Percentiles rank a stretch among this genome's conserved stretches.
These are phyloP conservation scores for Hydropsyche betteni DNA, from an alignment of 2,888 invertebrate species.

Conservation along the genomic window DNA sequence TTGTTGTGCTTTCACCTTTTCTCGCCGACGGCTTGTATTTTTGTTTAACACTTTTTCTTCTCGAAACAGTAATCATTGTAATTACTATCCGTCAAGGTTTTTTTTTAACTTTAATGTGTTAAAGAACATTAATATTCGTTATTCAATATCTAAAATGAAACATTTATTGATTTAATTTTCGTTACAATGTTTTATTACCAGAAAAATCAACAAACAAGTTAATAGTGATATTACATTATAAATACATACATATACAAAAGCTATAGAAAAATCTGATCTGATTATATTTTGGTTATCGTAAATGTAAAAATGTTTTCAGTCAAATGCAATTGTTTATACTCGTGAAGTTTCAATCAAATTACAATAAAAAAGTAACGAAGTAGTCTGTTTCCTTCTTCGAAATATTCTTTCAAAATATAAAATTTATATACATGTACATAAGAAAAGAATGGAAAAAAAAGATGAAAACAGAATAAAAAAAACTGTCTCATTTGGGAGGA, in stretches of 20 bases:
- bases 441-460: neutral
- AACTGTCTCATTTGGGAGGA: slow-evolving; percentile 12
- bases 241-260: slow-evolving; percentile 8
- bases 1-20: too few relatives aligned
- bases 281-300: neutral
- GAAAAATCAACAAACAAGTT: slow-evolving; percentile 31
- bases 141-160: too few relatives aligned
- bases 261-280: slow-evolving; percentile 2
- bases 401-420: slow-evolving; percentile 6
- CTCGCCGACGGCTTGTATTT: too few relatives aligned
- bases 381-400: neutral
- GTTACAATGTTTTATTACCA: slow-evolving; percentile 7
- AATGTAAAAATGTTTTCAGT: slow-evolving; percentile 6
- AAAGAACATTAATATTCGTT: too few relatives aligned
- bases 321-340: slow-evolving; percentile 23
- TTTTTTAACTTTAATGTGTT: too few relatives aligned
- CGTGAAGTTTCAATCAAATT: slow-evolving; percentile 13
- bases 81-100: too few relatives aligned
- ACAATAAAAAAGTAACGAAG: slow-evolving; percentile 6
- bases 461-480: slow-evolving; percentile 1
- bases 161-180: too few relatives aligned
- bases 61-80: too few relatives aligned
- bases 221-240: slow-evolving; percentile 6
- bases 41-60: too few relatives aligned
- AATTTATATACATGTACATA: neutral